A percentile compares a stretch with the other conserved stretches of the same genome.
Evolutionary conservation across 2,888 invertebrate genomes (phyloP).

Genomic region (Parnassius glacialis): DNA sequence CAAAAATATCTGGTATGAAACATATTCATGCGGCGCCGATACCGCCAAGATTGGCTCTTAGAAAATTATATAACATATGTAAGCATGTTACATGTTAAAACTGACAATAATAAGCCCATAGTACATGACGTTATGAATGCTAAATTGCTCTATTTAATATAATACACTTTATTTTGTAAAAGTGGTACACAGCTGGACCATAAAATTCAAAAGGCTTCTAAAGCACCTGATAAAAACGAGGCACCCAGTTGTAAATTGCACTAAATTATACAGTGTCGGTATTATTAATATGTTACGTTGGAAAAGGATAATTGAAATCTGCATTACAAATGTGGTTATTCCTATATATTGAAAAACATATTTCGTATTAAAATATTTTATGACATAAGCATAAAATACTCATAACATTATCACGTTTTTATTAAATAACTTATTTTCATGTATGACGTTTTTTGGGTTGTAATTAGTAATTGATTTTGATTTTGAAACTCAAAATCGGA

Average conservation of each 20-base stretch:
- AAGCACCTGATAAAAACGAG: neutral
- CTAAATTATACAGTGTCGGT: neutral
- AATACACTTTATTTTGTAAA: constrained; percentile 8
- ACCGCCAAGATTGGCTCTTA: too few relatives aligned
- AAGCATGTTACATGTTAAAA: neutral
- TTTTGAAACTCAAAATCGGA: too few relatives aligned
- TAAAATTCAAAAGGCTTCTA: constrained; percentile 1
- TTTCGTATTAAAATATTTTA: too few relatives aligned
- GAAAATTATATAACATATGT: too few relatives aligned
- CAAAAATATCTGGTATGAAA: too few relatives aligned
- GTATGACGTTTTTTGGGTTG: too few relatives aligned
- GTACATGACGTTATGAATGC: neutral
- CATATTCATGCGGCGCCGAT: too few relatives aligned
- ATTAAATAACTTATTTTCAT: too few relatives aligned
- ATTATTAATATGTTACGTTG: neutral
- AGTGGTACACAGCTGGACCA: constrained; percentile 19
- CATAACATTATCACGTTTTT: too few relatives aligned
- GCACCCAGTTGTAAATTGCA: neutral
- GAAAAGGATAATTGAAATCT: neutral
- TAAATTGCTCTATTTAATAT: constrained; percentile 2
- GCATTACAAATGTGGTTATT: neutral
- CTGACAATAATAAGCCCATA: constrained; percentile 4
- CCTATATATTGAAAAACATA: too few relatives aligned
- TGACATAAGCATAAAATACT: too few relatives aligned
- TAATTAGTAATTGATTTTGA: too few relatives aligned